Base-by-base conservation (phyloP, 2,797 vertebrate species). In the Clarias pachynema region DNA sequence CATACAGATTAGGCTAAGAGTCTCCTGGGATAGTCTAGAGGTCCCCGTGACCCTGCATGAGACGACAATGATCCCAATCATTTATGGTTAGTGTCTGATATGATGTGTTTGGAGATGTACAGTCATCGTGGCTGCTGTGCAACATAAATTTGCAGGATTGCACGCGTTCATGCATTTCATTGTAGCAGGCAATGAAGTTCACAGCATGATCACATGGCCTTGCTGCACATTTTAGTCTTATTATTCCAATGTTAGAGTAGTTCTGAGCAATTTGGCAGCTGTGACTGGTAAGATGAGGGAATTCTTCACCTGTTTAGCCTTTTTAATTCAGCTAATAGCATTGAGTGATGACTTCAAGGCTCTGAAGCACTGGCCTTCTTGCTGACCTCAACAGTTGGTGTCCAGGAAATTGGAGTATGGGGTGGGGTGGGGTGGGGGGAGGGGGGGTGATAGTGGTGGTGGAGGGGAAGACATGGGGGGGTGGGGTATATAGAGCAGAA, bases 321-420 rank as follows among this genome's bases (percentile, higher is more conserved):
- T 49, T 79, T 18, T 62, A 82, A 78, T 65, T 79, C 40, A 83
- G 75, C 66, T 83, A 78, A 79, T 79, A 65, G 37, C 56, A 86
- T 37, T 74, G 31, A 79, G 59, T 73, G 56, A 83, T 86, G 15
- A 18, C 22, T 56, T 7, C 60, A 80, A 44, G 40, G 69, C 75
- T 66, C 63, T 73, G 29, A 80, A 60, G 14, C 49, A 4, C 66
- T 84, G 86, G 44, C 53, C 77, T 69, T 66, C 66, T 44, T 14
- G 1, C 31, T 88, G 70, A 88, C 78, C 84, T 77, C 29, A 83
- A 62, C 70, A 81, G 49, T 68, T 86, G 68, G 40, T 73, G 80
- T 68, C 34, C 77, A 68, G 81, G 75, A 86, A 74, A 74, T 77
- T 81, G 44, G 59, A 77, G 29, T 34, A 44, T 44, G 9, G 44